A percentile compares a stretch with the other conserved stretches of the same genome.
Evolutionary conservation across 1,140 invertebrate genomes (phyloP).

Genomic region (Euura lappo): DNA sequence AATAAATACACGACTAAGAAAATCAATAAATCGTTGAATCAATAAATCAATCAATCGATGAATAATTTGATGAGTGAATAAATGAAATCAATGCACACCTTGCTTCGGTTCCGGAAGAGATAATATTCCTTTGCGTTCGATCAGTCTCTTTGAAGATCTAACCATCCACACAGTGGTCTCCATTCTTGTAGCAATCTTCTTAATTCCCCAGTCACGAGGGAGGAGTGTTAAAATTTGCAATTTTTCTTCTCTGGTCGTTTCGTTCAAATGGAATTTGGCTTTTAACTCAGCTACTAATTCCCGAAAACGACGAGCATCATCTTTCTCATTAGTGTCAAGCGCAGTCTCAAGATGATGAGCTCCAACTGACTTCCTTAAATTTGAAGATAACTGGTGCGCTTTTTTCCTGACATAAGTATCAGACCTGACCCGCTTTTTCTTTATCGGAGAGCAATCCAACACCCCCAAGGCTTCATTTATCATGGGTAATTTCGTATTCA

Average conservation of each 20-base stretch:
- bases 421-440: background rate
- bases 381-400: conserved; percentile 8
- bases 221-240: conserved; percentile 21
- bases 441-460: background rate
- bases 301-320: background rate
- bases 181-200: conserved; percentile 18
- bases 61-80: background rate
- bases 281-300: conserved; percentile 11
- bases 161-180: conserved; percentile 10
- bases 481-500: background rate
- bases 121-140: conserved; percentile 13
- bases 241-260: conserved; percentile 8
- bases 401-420: conserved; percentile 7
- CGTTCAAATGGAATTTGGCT: conserved; percentile 19
- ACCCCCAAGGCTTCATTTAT: background rate
- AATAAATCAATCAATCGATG: no score
- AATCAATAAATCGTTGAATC: no score
- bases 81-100: conserved; percentile 9
- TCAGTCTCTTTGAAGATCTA: conserved; percentile 10
- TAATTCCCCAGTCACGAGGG: conserved; percentile 10
- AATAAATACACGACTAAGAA: background rate
- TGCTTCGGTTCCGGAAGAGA: conserved; percentile 12
- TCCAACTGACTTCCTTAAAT: background rate
- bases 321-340: background rate
- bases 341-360: background rate